Conservation (phyloP, 2,113 vertebrate genomes). For the Todiramphus saurophagus region DNA sequence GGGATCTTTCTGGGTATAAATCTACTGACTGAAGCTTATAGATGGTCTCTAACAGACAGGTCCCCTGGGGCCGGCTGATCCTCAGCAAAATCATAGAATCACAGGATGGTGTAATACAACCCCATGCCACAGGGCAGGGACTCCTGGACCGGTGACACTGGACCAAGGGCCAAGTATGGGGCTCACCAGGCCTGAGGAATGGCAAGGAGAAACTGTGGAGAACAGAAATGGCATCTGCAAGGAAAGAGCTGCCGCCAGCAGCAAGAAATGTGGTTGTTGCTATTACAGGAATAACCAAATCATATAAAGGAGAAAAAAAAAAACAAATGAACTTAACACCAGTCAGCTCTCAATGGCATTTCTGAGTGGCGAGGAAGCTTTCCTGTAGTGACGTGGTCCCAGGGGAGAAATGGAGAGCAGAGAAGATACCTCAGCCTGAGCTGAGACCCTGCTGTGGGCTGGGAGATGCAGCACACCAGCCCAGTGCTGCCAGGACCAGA, state of each 20-base stretch:
- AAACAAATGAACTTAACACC: rapidly evolving
- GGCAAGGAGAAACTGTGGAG: not conserved
- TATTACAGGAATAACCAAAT: not conserved
- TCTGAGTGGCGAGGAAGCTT: not conserved
- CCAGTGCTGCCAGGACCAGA: not conserved
- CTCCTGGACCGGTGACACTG: not conserved
- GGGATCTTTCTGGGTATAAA: not conserved
- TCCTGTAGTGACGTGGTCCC: not conserved
- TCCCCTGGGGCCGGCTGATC: rapidly evolving
- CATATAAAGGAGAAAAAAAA: not conserved
- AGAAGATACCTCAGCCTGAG: not conserved
- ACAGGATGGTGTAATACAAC: not conserved
- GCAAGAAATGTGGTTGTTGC: not conserved
- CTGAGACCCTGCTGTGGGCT: not conserved
- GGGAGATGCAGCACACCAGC: not conserved
- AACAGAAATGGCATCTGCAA: not conserved
- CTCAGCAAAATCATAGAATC: not conserved
- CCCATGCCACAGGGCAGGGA: not conserved
- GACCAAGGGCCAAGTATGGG: rapidly evolving
- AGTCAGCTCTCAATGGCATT: not conserved
- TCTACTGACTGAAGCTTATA: not conserved
- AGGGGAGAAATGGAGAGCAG: not conserved
- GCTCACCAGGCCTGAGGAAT: not conserved
- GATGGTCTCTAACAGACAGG: not conserved
- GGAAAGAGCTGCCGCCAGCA: not conserved